Conservation (phyloP, 1,140 invertebrate species). For the Aphis gossypii region DNA sequence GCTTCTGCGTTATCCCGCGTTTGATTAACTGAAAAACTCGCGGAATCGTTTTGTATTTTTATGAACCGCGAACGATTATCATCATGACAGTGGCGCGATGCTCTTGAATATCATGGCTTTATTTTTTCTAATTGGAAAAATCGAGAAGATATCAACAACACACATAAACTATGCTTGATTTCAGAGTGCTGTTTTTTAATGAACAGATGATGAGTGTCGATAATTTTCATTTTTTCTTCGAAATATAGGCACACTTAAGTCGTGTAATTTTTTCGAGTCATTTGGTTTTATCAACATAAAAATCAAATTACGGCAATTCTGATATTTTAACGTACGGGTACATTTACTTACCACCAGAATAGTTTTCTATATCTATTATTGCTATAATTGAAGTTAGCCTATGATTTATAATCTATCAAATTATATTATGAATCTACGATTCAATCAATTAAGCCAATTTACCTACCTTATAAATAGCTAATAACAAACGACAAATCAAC, state of each 20-base stretch:
- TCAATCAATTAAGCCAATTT: not conserved
- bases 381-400: not conserved
- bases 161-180: too few species aligned
- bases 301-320: not conserved
- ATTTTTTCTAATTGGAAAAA: not conserved
- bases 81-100: not conserved
- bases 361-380: not conserved
- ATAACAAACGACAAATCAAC: not conserved
- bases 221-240: not conserved
- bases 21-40: not conserved
- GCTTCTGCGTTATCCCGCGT: not conserved
- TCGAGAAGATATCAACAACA: not conserved
- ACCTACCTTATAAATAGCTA: not conserved
- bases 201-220: not conserved
- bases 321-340: not conserved
- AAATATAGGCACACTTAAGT: not conserved
- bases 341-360: not conserved
- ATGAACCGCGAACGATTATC: not conserved
- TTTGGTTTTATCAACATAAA: not conserved
- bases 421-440: not conserved
- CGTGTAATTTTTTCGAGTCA: not conserved
- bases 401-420: not conserved
- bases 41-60: not conserved
- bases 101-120: not conserved
- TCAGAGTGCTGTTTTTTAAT: not conserved